Evolutionary conservation across 2,113 vertebrate genomes (phyloP).

Genomic region (Hippocampus guttulatus): DNA sequence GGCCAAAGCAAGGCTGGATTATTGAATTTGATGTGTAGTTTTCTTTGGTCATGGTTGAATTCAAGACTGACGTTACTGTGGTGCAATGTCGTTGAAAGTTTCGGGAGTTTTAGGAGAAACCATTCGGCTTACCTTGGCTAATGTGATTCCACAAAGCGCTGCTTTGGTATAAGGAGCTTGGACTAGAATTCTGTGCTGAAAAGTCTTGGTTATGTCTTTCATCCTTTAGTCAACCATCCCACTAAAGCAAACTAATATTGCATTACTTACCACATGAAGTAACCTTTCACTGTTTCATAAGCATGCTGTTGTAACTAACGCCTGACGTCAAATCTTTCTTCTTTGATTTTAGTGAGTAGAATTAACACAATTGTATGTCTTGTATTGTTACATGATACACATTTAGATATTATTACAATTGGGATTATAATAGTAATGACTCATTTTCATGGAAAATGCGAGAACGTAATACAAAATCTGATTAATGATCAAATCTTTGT

Average conservation of each 20-base stretch:
- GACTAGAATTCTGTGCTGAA: constrained; percentile 33
- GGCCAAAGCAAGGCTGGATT: constrained; percentile 16
- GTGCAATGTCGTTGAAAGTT: neutral
- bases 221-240: constrained; percentile 56
- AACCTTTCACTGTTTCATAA: constrained; percentile 68
- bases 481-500: constrained; percentile 61
- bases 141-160: constrained; percentile 16
- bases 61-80: neutral
- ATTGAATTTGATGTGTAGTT: constrained; percentile 3
- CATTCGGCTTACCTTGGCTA: constrained; percentile 9
- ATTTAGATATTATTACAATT: constrained; percentile 33
- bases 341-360: constrained; percentile 56
- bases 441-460: constrained; percentile 24
- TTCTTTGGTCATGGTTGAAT: neutral
- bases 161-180: constrained; percentile 38
- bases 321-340: constrained; percentile 57
- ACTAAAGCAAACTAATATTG: constrained; percentile 68
- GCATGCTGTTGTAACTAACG: constrained; percentile 75
- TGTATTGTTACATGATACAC: constrained; percentile 41
- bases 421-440: constrained; percentile 34
- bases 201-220: constrained; percentile 56
- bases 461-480: constrained; percentile 46
- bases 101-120: constrained; percentile 3
- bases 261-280: constrained; percentile 66
- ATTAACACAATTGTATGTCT: constrained; percentile 41